These are phyloP conservation scores for Myotis lucifugus DNA, from an alignment of 2,113 vertebrate genomes.

Conservation along the genomic window DNA sequence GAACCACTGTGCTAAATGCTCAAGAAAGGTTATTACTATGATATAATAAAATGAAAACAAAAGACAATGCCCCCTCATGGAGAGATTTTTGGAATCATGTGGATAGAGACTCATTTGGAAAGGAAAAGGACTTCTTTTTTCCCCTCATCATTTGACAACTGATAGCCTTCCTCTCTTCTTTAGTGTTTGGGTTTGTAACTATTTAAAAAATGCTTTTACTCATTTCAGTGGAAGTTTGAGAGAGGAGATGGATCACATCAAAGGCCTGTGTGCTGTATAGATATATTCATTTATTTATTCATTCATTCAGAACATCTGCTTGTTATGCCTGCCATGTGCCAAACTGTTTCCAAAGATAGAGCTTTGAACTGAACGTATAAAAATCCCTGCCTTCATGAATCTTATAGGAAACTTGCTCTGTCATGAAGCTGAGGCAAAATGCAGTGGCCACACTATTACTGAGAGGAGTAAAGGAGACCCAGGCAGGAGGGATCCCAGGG, in stretches of 20 bases:
- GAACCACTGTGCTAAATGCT: neutral
- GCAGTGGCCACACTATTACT: neutral
- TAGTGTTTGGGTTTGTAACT: neutral
- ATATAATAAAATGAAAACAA: conserved; percentile 6
- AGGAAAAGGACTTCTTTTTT: neutral
- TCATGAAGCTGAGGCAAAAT: neutral
- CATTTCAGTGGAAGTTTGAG: neutral
- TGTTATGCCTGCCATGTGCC: neutral
- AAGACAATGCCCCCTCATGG: neutral
- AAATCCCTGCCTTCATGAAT: neutral
- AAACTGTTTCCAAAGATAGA: neutral
- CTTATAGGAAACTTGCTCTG: neutral
- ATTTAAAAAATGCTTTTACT: neutral
- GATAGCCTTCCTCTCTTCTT: neutral
- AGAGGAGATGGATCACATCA: neutral
- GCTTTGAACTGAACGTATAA: neutral
- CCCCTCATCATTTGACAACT: neutral
- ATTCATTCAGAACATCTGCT: neutral
- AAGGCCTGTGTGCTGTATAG: neutral
- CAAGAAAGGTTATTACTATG: neutral
- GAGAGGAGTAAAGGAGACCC: neutral
- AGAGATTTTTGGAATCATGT: neutral
- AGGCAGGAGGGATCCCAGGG: neutral
- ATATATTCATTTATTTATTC: neutral
- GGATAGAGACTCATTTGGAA: neutral